Conservation (phyloP, 2,797 vertebrate species). For the Sebastes hopkinsi region DNA sequence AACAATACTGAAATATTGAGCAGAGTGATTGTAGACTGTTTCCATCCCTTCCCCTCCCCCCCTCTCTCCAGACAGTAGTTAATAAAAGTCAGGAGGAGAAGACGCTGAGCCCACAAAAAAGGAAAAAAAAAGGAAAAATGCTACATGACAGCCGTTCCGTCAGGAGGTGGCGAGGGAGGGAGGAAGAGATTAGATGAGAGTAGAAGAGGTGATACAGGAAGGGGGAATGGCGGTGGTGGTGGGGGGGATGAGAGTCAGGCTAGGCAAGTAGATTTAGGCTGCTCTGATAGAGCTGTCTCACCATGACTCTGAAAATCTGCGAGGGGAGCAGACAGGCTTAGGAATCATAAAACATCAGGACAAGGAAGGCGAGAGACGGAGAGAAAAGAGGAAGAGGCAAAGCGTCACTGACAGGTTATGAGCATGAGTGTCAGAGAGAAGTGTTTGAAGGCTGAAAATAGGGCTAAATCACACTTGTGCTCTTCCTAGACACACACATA, state of each 20-base stretch:
- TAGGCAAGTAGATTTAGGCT: slow-evolving; percentile 52
- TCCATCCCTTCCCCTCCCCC: neutral
- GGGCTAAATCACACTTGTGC: slow-evolving; percentile 41
- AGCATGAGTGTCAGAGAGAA: slow-evolving; percentile 54
- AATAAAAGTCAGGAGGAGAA: slow-evolving; percentile 57
- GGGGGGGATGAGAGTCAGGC: slow-evolving; percentile 12
- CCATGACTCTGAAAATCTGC: slow-evolving; percentile 49
- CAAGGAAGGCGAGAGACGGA: slow-evolving; percentile 22
- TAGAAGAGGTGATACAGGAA: slow-evolving; percentile 39
- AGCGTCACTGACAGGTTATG: slow-evolving; percentile 59
- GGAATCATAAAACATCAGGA: slow-evolving; percentile 56
- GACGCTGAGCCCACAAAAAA: slow-evolving; percentile 35
- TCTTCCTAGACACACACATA: slow-evolving; percentile 9
- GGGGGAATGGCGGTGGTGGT: slow-evolving; percentile 4
- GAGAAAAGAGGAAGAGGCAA: slow-evolving; percentile 55
- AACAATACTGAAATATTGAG: neutral
- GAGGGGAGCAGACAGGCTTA: slow-evolving; percentile 34
- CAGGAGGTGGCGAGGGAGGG: slow-evolving; percentile 11
- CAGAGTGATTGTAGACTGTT: neutral
- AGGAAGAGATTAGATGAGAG: slow-evolving; percentile 48
- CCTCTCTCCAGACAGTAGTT: slow-evolving; percentile 38
- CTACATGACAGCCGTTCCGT: slow-evolving; percentile 47
- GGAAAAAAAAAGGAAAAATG: neutral
- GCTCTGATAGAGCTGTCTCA: slow-evolving; percentile 61
- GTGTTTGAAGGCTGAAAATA: slow-evolving; percentile 65